Percentiles rank a stretch among this genome's conserved stretches.
phyloP scores from a whole-genome alignment of 2,888 invertebrate species.

The Sminthurides aquaticus region DNA sequence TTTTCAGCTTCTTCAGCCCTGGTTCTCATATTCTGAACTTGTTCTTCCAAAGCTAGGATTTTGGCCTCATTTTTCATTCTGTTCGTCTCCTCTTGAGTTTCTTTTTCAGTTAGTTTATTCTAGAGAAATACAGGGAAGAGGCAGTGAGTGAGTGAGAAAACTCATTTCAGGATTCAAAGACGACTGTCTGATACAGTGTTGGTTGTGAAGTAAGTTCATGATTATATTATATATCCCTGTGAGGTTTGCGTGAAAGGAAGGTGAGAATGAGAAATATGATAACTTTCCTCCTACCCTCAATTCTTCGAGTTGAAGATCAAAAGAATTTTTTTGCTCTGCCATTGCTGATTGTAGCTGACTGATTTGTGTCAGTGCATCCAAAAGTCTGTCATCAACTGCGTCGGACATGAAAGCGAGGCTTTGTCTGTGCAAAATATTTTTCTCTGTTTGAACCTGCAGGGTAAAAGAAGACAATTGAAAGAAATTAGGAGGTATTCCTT shows the following conservation, averaged over 20 bases:
- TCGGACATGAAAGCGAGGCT: conserved; percentile 36
- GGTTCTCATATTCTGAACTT: conserved; percentile 23
- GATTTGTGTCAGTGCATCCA: conserved; percentile 38
- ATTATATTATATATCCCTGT: too few relatives aligned
- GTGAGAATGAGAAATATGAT: too few relatives aligned
- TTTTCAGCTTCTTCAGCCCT: conserved; percentile 35
- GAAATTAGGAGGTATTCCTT: not conserved
- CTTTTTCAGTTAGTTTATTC: conserved; percentile 33
- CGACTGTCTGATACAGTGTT: too few relatives aligned
- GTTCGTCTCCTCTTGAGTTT: conserved; percentile 27
- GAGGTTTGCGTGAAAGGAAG: too few relatives aligned
- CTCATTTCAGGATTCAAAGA: too few relatives aligned
- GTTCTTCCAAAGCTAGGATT: conserved; percentile 33
- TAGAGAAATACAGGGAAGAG: too few relatives aligned
- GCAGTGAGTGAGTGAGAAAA: too few relatives aligned
- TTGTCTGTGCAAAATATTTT: conserved; percentile 38
- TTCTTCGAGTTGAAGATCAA: conserved; percentile 29
- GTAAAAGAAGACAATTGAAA: not conserved
- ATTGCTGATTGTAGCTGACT: conserved; percentile 34
- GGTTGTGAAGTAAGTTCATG: too few relatives aligned
- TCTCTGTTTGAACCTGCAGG: conserved; percentile 35
- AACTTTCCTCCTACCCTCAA: conserved; percentile 9
- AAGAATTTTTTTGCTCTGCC: conserved; percentile 39
- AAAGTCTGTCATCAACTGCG: conserved; percentile 28
- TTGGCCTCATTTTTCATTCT: conserved; percentile 30